Conservation (phyloP, 1,140 invertebrate species). For the Drosophila prosaltans region DNA sequence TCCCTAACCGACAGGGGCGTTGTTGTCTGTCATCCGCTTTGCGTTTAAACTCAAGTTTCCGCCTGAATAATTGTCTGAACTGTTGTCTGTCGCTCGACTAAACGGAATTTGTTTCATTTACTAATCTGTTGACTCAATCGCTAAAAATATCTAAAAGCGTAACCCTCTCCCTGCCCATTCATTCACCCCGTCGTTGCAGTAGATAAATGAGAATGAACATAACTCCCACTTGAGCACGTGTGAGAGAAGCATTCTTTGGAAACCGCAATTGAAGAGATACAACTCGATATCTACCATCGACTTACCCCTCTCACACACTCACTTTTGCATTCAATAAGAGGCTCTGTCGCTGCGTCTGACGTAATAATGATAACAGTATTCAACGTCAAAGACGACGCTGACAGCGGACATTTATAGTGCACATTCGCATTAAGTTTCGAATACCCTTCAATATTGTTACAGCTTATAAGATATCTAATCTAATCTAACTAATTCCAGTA, state of each 20-base stretch:
- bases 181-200: neutral
- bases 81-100: slow-evolving; percentile 30
- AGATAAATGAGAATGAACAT: slow-evolving; percentile 3
- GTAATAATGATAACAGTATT: slow-evolving; percentile 11
- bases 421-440: neutral
- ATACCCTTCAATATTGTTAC: neutral
- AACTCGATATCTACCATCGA: slow-evolving; percentile 6
- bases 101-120: slow-evolving; percentile 43
- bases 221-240: slow-evolving; percentile 63
- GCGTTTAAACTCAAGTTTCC: slow-evolving; percentile 53
- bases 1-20: slow-evolving; percentile 5
- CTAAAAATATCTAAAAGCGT: slow-evolving; percentile 45
- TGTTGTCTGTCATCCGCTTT: slow-evolving; percentile 22
- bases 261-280: slow-evolving; percentile 26
- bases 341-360: neutral
- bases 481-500: too few relatives aligned
- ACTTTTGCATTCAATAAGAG: neutral
- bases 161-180: slow-evolving; percentile 15
- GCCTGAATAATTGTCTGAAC: slow-evolving; percentile 57
- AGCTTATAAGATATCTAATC: too few relatives aligned
- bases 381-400: neutral
- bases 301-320: neutral
- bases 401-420: neutral
- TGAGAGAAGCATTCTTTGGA: slow-evolving; percentile 34
- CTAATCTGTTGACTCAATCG: slow-evolving; percentile 37